Base-by-base conservation (phyloP, 1,140 invertebrate genomes). In the Melipona quadrifasciata region DNA sequence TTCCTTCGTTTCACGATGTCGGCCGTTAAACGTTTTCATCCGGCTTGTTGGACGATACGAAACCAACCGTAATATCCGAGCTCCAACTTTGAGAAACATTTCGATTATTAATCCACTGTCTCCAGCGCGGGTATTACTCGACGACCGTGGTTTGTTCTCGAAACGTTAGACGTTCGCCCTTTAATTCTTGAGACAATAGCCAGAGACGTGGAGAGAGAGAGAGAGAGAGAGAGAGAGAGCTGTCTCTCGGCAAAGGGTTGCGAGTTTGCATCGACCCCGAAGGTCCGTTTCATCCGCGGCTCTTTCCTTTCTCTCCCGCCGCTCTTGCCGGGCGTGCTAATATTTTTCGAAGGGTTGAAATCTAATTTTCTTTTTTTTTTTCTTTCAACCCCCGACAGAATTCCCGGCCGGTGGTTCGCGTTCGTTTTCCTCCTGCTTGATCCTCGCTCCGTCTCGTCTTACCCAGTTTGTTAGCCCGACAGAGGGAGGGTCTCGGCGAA, bases 301-400 rank as follows among this genome's bases (percentile, higher is more conserved):
- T 72, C 34, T 76, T 70, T 84, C 70, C 74, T 71, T 76, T 74
- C 65, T 80, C 81, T 58, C 57, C 68, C 74, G 27, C 53, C 27
- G 31, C 73, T 84, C 80, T 80, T 87, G 78, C 68, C 84, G 85
- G 86, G 84, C 87, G 91, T 91, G 93, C 91, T 93, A 94, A 94
- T 93, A 93, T 92, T 94, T 93, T 91, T 77, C 90, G 91, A 93
- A 91, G 93, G 93, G 92, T 93, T 91, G 91, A 92, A 93, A 92
- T 90, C 93, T 94, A 93, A 94, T 94, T 95, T 94, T 93, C 76
- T 91, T 80, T 31, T 91, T 90, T 94, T 95, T 94, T 93, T 78
- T 91, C 78, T 31, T 91, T 90, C 88, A 89, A 83, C 87, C 82
- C 85, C 77, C 34, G 80, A 78, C 72, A 70, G 61, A 82, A 79